Conservation (phyloP, 2,113 vertebrate species). For the Echinops telfairi region DNA sequence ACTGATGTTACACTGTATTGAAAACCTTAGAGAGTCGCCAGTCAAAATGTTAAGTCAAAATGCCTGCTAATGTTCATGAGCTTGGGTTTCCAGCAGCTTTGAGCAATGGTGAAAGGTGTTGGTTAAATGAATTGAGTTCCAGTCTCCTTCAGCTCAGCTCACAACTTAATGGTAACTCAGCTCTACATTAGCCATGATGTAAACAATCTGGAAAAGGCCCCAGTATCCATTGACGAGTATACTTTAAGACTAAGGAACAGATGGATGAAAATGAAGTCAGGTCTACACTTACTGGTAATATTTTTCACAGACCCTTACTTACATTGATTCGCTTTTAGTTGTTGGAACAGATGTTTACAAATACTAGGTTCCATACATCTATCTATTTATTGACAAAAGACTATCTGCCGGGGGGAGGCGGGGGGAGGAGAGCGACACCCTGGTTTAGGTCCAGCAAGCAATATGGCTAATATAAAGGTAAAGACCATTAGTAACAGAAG, state of each 20-base stretch:
- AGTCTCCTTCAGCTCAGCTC: constrained; percentile 42
- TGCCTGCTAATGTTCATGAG: constrained; percentile 89
- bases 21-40: constrained; percentile 88
- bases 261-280: constrained; percentile 52
- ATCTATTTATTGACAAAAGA: constrained; percentile 47
- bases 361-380: neutral
- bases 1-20: constrained; percentile 84
- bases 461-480: neutral
- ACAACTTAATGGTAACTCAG: neutral
- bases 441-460: constrained; percentile 33
- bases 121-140: constrained; percentile 70
- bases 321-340: constrained; percentile 49
- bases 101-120: constrained; percentile 69
- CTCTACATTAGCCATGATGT: constrained; percentile 21
- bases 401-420: constrained; percentile 30
- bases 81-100: constrained; percentile 85
- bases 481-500: constrained; percentile 36
- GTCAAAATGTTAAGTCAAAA: constrained; percentile 89
- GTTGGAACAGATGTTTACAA: neutral
- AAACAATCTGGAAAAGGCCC: constrained; percentile 18
- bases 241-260: neutral
- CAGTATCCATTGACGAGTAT: neutral
- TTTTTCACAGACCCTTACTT: constrained; percentile 39
- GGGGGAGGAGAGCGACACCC: neutral
- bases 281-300: constrained; percentile 52